These are phyloP conservation scores for Cryptotermes secundus DNA, from an alignment of 1,140 invertebrate species.

Conservation along the genomic window DNA sequence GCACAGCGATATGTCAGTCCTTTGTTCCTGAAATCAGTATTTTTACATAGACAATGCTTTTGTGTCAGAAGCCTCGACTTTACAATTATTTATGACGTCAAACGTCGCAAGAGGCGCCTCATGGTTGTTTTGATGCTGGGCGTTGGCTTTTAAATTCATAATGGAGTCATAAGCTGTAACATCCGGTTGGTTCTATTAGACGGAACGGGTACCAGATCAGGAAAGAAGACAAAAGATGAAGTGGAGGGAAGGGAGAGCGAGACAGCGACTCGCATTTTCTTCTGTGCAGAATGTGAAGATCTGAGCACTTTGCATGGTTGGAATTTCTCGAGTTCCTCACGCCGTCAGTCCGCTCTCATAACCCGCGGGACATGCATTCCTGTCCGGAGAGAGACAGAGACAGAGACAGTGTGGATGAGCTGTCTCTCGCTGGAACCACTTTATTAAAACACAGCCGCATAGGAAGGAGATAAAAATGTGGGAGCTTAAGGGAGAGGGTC, in stretches of 20 bases:
- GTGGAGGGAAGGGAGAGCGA: neutral
- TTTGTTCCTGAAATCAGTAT: neutral
- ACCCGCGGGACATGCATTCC: neutral
- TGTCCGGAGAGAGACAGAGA: neutral
- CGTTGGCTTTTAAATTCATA: neutral
- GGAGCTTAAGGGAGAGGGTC: neutral
- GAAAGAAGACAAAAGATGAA: neutral
- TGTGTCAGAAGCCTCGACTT: neutral
- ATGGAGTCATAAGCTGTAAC: neutral
- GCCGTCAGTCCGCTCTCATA: neutral
- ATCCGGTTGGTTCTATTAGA: neutral
- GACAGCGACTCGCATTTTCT: neutral
- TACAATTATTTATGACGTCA: neutral
- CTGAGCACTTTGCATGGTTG: neutral
- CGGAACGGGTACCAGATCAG: neutral
- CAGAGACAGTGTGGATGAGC: neutral
- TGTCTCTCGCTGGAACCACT: neutral
- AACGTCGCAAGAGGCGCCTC: neutral
- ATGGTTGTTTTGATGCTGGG: neutral
- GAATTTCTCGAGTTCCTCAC: neutral
- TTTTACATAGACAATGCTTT: neutral
- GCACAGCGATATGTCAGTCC: neutral
- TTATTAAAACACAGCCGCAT: conserved; percentile 1
- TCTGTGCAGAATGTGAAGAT: neutral
- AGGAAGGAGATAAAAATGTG: neutral